Conservation (phyloP, 1,140 invertebrate species). For the Sycobia sp. region DNA sequence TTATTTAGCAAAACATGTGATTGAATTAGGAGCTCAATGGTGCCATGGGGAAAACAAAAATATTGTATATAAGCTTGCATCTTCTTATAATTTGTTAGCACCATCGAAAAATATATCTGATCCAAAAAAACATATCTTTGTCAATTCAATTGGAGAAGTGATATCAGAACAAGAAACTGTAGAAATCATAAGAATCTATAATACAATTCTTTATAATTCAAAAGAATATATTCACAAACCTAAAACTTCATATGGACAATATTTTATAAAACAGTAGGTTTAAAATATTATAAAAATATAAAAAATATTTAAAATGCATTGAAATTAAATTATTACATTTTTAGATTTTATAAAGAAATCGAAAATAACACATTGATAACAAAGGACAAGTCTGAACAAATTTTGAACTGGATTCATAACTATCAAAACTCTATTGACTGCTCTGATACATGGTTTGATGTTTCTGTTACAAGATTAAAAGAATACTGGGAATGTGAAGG, state of each 20-base stretch:
- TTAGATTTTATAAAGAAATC: constrained; percentile 49
- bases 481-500: constrained; percentile 68
- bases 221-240: constrained; percentile 44
- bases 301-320: too few species aligned
- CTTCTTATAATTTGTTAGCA: constrained; percentile 62
- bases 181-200: constrained; percentile 42
- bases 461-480: constrained; percentile 62
- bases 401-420: constrained; percentile 64
- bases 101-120: constrained; percentile 42
- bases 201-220: constrained; percentile 38
- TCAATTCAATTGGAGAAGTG: constrained; percentile 50
- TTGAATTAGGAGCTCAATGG: constrained; percentile 87
- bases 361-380: constrained; percentile 42
- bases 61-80: constrained; percentile 69
- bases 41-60: constrained; percentile 80
- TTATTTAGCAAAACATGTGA: constrained; percentile 59
- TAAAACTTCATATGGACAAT: constrained; percentile 58
- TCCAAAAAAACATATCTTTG: constrained; percentile 49
- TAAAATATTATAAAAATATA: constrained; percentile 8
- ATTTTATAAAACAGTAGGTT: constrained; percentile 55
- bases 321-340: constrained; percentile 1
- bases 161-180: constrained; percentile 43
- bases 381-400: constrained; percentile 50
- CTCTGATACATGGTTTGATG: constrained; percentile 66
- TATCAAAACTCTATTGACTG: constrained; percentile 65